Evolutionary conservation across 2,113 vertebrate species (phyloP), one percentile per base, ranked within the genome.

Genomic region (Uria lomvia): DNA sequence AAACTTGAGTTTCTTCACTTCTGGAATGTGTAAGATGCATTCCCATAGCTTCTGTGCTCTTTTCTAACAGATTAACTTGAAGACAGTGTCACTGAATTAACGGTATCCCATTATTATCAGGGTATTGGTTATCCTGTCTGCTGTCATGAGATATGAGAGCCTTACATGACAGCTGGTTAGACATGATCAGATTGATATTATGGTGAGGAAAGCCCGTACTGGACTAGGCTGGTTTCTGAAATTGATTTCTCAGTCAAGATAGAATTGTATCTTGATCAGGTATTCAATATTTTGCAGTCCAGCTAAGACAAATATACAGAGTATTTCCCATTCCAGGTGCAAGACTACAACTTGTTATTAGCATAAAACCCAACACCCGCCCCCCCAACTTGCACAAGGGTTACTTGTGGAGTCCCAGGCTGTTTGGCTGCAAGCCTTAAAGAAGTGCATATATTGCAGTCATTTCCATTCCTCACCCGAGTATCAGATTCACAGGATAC

Each of bases 171-270:
- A 95, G 82, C 43, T 92, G 88, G 55, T 82, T 91, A 91, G 68
- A 77, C 4, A 8, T 85, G 88, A 81, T 74, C 47, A 50, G 94
- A 84, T 88, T 96, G 88, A 93, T 93, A 40, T 65, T 52, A 9
- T 75, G 75, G 59, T 79, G 49, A 36, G 73, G 36, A 86, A 80
- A 32, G 92, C 67, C 72, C n/a, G 21, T 66, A 49, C 58, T 68
- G 67, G 53, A 27, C 74, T 55, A n/a, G 45, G 36, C 3, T 95
- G 62, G 42, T 86, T 86, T 95, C 50, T 49, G 38, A 79, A 92
- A 96, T 91, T 91, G 93, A 95, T 95, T 97, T 90, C 74, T 91
- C 62, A 66, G 92, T 93, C 90, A 94, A 86, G 71, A 53, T 13
- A 85, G 43, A 94, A 96, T 95, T 94, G 45, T 94, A 45, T 93